Base-by-base conservation (phyloP, 2,888 invertebrate species). In the Matsumyia berberina region DNA sequence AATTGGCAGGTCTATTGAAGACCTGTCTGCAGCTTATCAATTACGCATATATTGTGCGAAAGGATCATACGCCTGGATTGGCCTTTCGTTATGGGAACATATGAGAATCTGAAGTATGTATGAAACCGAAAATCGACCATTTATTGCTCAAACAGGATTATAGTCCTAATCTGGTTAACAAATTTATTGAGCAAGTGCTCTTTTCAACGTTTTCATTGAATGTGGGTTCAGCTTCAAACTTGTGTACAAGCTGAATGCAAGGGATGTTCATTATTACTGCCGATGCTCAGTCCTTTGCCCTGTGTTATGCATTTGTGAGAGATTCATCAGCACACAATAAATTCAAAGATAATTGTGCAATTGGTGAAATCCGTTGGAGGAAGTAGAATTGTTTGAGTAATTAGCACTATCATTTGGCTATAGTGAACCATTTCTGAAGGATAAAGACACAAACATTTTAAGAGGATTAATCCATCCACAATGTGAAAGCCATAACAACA, bases 111-210 rank as follows among this genome's bases (percentile, higher is more conserved):
- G 31, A 64, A 79, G 74, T 69, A 17, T 35, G 35, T 44, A 64
- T 33, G 64, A 64, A 85, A 70, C 85, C 85, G 53, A 85, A 85
- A 85, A 80, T 85, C 80, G 69, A 80, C 85, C 74, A 74, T 80
- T 85, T 69, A 85, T 85, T 85, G 58, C 64, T 44, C 80, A 80
- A 80, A 80, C 85, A 76, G 85, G 85, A 85, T 85, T 85, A 80
- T 80, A 64, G 64, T 70, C 80, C 80, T 85, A 85, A 80, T 85
- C 85, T 74, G 74, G 80, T 85, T 85, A 80, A 60, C 80, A 85
- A 85, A 85, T 80, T 85, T 79, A 85, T 80, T 58, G 70, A 58
- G 80, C 85, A 85, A 85, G 85, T 80, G 80, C 60, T 83, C 83
- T 79, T 73, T 73, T 80, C 42, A 44, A 66, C 39, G 79, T 57